Evolutionary conservation across 1,140 invertebrate genomes (phyloP), one percentile per base, ranked within the genome.

Genomic region (Musca vetustissima): DNA sequence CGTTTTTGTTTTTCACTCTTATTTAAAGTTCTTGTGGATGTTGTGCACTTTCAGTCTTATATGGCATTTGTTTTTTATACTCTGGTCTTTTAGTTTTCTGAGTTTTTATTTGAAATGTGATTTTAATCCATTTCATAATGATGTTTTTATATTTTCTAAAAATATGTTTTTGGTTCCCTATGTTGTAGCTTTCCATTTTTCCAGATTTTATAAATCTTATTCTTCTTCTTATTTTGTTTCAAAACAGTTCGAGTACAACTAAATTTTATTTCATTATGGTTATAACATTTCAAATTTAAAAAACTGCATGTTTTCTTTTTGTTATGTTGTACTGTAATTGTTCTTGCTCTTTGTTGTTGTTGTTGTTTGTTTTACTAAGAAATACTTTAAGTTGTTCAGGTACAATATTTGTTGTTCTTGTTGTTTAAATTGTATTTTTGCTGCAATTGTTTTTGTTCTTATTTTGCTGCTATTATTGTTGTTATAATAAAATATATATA

Each of bases 341-440:
- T 28, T 28, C 28, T 28, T n/a, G n/a, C n/a, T n/a, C n/a, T n/a
- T n/a, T n/a, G 3, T 66, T 52, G 57, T 2, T 65, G 19, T 49
- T 22, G n/a, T 48, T 67, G 7, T 57, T 32, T 64, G 36, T 9
- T 36, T 61, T 19, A 36, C n/a, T 36, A 61, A 61, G 57, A 57
- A 59, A 61, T 61, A 49, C 55, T 68, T 48, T 32, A 48, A 28
- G 43, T 64, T 64, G 57, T 61, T 64, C 49, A 36, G 57, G 55
- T 69, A 69, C 52, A 65, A 48, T 25, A 48, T 43, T 43, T 53
- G 52, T 49, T 65, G 61, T 69, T 69, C 61, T 70, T 70, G 50
- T 53, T 66, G 48, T 59, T 24, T 11, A 43, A 43, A 43, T 19
- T 57, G 7, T 11, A 43, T 43, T n/a, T n/a, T 43, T 43, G 36